Conservation (phyloP, 1,140 invertebrate species). For the Drosophila biarmipes region DNA sequence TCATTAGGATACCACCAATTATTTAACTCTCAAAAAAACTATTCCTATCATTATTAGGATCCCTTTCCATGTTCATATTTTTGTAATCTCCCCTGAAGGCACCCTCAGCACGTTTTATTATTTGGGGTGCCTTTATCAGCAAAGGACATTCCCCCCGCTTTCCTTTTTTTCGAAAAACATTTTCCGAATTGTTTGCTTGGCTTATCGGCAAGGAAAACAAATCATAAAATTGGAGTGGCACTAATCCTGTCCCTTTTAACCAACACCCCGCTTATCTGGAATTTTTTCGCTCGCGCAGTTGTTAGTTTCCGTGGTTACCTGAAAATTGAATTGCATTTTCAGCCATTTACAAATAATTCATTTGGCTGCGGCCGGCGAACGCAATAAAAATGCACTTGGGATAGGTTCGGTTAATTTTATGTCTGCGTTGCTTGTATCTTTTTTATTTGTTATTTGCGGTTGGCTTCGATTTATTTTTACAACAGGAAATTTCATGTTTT, state of each 20-base stretch:
- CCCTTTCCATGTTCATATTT: too few relatives aligned
- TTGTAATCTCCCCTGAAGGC: neutral
- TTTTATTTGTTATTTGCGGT: constrained; percentile 16
- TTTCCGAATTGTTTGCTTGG: neutral
- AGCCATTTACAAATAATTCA: constrained; percentile 37
- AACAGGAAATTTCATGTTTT: constrained; percentile 13
- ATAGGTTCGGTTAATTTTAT: constrained; percentile 49
- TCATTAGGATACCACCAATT: too few relatives aligned
- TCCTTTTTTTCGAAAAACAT: neutral
- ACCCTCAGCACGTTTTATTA: neutral
- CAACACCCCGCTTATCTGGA: neutral
- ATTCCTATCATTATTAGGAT: neutral
- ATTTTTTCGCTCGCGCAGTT: constrained; percentile 3
- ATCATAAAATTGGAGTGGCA: constrained; percentile 15
- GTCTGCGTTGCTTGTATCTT: constrained; percentile 9
- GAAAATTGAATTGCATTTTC: constrained; percentile 32
- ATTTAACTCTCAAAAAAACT: neutral
- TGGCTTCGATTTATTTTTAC: constrained; percentile 34
- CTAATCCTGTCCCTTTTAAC: neutral
- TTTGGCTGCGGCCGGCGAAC: constrained; percentile 12
- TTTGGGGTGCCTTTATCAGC: neutral
- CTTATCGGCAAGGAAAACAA: constrained; percentile 4
- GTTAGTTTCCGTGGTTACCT: constrained; percentile 29
- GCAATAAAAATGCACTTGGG: constrained; percentile 57
- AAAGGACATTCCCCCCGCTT: neutral